Evolutionary conservation across 30 jellyfish, hydroid and myxozoan species (phyloP).

Genomic region (Pseudorhiza aurosa): DNA sequence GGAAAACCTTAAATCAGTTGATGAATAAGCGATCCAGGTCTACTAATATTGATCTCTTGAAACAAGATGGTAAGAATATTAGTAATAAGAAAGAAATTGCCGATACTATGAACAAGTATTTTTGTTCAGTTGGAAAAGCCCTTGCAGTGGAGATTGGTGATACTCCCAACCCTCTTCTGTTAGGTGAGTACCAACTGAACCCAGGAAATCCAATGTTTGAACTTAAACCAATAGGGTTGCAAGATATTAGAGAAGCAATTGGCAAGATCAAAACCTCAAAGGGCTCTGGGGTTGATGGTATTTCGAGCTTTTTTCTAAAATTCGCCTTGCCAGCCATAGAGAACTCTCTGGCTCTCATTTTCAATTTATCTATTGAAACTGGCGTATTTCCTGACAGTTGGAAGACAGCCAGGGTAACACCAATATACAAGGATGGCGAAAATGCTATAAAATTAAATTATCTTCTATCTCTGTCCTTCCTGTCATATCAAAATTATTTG

Average conservation of each 20-base stretch:
- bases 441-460: too few relatives aligned
- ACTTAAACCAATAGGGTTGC: not conserved
- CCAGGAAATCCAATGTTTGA: not conserved
- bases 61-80: not conserved
- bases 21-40: constrained; percentile 19
- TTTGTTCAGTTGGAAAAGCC: constrained; percentile 1
- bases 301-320: constrained; percentile 23
- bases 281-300: constrained; percentile 15
- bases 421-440: too few relatives aligned
- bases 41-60: constrained; percentile 15
- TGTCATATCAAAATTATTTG: too few relatives aligned
- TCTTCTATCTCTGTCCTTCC: too few relatives aligned
- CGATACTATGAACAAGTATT: constrained; percentile 3
- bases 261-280: not conserved
- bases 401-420: too few relatives aligned
- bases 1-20: constrained; percentile 13
- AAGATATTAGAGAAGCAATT: constrained; percentile 11
- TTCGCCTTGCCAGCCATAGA: constrained; percentile 23
- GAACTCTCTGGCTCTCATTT: too few relatives aligned
- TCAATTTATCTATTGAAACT: too few relatives aligned
- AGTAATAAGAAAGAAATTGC: constrained; percentile 1
- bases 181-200: constrained; percentile 32
- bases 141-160: constrained; percentile 17
- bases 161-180: constrained; percentile 27
- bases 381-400: too few relatives aligned